Evolutionary conservation across 1,140 invertebrate species (phyloP), one percentile per base, ranked within the genome.

Genomic region (Platyscapa corneri): DNA sequence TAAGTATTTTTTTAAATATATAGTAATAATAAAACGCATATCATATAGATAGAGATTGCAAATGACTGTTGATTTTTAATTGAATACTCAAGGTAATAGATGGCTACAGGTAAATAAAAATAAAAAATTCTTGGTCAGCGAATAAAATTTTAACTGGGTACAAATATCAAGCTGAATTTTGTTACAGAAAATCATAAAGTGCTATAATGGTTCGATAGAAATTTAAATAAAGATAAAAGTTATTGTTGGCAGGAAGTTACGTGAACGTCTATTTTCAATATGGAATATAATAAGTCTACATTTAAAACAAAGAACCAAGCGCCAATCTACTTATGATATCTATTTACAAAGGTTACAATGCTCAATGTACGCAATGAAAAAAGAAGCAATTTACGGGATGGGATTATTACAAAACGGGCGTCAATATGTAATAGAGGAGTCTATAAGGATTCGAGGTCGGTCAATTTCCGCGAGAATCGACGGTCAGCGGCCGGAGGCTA

Each of bases 361-460:
- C 23, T 27, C 3, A 27, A 60, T 23, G 56, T 7, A 27, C 23
- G 1, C 3, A 27, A 60, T 27, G 56, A 60, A 27, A 60, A 56
- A 60, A 27, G 56, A 27, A 27, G 3, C 23, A 60, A 60, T 27
- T 60, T 27, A 27, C 27, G 0, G 23, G 27, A 0, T 5, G 14
- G 56, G 3, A 14, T 60, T 60, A 60, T 60, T 23, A 27, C 5
- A 60, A 53, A 27, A 27, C 27, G 53, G 23, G 10, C 23, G 23
- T 2, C 27, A 20, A 14, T 56, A 60, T 10, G 10, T 60, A 60
- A 60, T 60, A 60, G 23, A 27, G 6, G 56, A 60, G 23, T 60
- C 64, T 3, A 39, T 6, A 16, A 14, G 37, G 42, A 84, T 79
- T 84, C 76, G 76, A 79, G 76, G 64, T 78, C 83, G 76, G 27